Conservation (phyloP, 2,797 vertebrate species). For the Smutsia gigantea region DNA sequence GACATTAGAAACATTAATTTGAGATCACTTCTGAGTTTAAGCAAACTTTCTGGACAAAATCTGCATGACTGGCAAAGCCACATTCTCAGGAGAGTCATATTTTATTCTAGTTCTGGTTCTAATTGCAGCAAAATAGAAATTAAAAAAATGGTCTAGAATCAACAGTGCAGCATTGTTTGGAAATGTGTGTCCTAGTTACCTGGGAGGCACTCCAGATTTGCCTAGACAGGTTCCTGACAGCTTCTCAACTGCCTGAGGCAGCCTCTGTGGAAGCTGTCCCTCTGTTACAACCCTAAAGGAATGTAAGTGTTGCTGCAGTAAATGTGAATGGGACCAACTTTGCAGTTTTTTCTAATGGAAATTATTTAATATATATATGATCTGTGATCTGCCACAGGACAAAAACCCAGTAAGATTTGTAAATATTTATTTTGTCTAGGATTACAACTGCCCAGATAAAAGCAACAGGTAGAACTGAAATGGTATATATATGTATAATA, state of each 20-base stretch:
- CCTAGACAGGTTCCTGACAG: neutral
- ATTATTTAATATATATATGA: neutral
- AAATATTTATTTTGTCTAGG: neutral
- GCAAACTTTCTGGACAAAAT: neutral
- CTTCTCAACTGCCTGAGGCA: neutral
- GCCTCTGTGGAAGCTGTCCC: neutral
- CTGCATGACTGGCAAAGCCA: neutral
- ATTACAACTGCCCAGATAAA: neutral
- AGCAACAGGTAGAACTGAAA: neutral
- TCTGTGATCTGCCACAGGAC: neutral
- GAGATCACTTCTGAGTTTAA: neutral
- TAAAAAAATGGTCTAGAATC: neutral
- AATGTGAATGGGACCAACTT: neutral
- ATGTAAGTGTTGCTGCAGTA: neutral
- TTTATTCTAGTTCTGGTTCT: neutral
- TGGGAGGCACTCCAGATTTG: neutral
- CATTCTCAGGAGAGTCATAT: neutral
- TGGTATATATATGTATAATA: neutral
- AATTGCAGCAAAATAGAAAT: neutral
- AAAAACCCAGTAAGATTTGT: neutral
- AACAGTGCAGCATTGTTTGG: neutral
- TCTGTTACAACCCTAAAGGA: neutral
- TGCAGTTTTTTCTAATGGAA: neutral
- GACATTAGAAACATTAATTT: neutral
- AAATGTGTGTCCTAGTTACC: neutral